Percentiles rank a stretch among this genome's conserved stretches.
These are phyloP conservation scores for Diorhabda elongata DNA, from an alignment of 1,140 invertebrate species.

Conservation along the genomic window DNA sequence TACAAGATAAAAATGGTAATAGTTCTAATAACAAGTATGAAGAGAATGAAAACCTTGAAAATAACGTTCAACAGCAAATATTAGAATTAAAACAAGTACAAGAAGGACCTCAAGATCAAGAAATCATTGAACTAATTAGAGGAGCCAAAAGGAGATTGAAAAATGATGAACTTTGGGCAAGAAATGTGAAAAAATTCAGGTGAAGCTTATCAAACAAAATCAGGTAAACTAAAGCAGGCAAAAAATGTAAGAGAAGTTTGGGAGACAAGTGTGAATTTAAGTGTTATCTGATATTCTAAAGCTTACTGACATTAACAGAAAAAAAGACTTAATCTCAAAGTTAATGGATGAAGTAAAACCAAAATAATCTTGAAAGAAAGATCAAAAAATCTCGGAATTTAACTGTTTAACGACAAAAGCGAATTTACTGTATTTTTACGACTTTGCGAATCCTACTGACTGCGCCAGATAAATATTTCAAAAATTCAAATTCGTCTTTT, in stretches of 20 bases:
- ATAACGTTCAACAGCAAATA: slow-evolving; percentile 2
- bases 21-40: background rate
- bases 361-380: slow-evolving; percentile 4
- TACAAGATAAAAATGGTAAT: background rate
- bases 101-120: slow-evolving; percentile 3
- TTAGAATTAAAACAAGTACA: background rate
- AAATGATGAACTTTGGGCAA: slow-evolving; percentile 4
- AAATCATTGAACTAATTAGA: background rate
- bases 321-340: slow-evolving; percentile 6
- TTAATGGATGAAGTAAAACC: slow-evolving; percentile 6
- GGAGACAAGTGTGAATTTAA: slow-evolving; percentile 5
- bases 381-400: background rate
- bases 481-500: too few species aligned
- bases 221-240: background rate
- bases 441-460: too few species aligned
- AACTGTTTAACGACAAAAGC: background rate
- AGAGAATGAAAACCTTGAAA: background rate
- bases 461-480: too few species aligned
- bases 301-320: slow-evolving; percentile 3
- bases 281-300: slow-evolving; percentile 4
- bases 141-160: slow-evolving; percentile 3
- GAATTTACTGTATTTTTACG: too few species aligned
- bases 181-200: slow-evolving; percentile 4
- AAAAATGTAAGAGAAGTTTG: slow-evolving; percentile 3
- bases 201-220: slow-evolving; percentile 6